Evolutionary conservation across 2,113 vertebrate genomes (phyloP).

Genomic region (Myxocyprinus asiaticus): DNA sequence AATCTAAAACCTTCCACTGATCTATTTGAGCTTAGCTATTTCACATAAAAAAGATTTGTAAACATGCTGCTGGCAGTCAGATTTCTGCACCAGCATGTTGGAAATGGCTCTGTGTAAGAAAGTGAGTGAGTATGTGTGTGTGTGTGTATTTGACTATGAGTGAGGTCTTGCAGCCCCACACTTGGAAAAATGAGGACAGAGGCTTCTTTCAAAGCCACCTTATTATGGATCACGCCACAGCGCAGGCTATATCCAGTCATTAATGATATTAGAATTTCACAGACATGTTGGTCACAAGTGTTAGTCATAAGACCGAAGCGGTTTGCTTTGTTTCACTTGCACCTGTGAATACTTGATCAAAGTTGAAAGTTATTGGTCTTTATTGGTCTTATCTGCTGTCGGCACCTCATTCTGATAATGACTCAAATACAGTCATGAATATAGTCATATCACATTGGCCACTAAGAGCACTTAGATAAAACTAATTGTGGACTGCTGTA

Average conservation of each 20-base stretch:
- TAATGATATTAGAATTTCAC: slow-evolving; percentile 66
- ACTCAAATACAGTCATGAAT: not conserved
- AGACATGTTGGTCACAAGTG: slow-evolving; percentile 68
- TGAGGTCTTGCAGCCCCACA: slow-evolving; percentile 22
- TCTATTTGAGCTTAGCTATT: not conserved
- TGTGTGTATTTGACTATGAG: too few species aligned
- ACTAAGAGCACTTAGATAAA: not conserved
- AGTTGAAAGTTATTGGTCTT: slow-evolving; percentile 31
- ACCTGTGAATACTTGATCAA: slow-evolving; percentile 59
- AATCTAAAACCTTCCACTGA: not conserved
- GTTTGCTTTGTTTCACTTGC: slow-evolving; percentile 59
- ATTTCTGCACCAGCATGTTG: slow-evolving; percentile 15
- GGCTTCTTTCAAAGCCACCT: slow-evolving; percentile 70
- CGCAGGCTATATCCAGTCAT: slow-evolving; percentile 62
- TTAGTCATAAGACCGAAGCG: slow-evolving; percentile 66
- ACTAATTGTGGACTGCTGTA: not conserved
- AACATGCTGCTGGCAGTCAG: not conserved
- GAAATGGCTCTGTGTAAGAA: not conserved
- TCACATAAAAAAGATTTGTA: slow-evolving; percentile 15
- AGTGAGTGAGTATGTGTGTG: not conserved
- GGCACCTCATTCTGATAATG: slow-evolving; percentile 3
- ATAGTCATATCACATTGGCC: not conserved
- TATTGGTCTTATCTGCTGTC: slow-evolving; percentile 34
- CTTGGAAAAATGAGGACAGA: slow-evolving; percentile 62
- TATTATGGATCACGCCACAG: slow-evolving; percentile 68